phyloP scores from a whole-genome alignment of 2,113 vertebrate genomes.

The Turdus rufiventris region DNA sequence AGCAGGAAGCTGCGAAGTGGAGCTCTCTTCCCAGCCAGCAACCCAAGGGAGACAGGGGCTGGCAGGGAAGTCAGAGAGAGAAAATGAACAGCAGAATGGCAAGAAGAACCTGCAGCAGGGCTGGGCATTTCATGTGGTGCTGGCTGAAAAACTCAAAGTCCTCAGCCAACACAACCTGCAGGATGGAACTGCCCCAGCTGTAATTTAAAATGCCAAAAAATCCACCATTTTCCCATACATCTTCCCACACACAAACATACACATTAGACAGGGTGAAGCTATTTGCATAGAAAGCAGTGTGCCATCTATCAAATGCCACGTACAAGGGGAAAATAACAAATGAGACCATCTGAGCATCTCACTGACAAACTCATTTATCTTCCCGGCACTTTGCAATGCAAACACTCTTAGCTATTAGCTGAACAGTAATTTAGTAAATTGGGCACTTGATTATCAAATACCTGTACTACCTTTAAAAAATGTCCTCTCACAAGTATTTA shows the following conservation, averaged over 20 bases:
- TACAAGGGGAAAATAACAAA: not conserved
- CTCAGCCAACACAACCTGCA: not conserved
- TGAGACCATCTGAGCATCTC: not conserved
- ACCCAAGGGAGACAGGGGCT: not conserved
- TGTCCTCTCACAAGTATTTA: not conserved
- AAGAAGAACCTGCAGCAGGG: not conserved
- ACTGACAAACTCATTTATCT: conserved; percentile 11
- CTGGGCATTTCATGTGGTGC: not conserved
- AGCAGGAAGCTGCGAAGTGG: not conserved
- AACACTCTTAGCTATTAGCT: not conserved
- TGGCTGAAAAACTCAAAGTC: not conserved
- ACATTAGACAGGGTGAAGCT: not conserved
- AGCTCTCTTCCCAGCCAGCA: not conserved
- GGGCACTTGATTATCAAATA: not conserved
- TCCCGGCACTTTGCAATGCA: not conserved
- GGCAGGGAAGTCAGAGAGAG: not conserved
- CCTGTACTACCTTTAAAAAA: not conserved
- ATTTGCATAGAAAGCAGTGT: not conserved
- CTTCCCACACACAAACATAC: not conserved
- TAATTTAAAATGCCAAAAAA: not conserved
- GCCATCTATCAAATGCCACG: not conserved
- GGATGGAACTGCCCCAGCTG: not conserved
- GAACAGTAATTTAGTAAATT: not conserved
- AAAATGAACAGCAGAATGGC: not conserved
- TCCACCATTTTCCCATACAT: not conserved